Conservation (phyloP, 2,113 vertebrate genomes). For the Protobothrops mucrosquamatus region DNA sequence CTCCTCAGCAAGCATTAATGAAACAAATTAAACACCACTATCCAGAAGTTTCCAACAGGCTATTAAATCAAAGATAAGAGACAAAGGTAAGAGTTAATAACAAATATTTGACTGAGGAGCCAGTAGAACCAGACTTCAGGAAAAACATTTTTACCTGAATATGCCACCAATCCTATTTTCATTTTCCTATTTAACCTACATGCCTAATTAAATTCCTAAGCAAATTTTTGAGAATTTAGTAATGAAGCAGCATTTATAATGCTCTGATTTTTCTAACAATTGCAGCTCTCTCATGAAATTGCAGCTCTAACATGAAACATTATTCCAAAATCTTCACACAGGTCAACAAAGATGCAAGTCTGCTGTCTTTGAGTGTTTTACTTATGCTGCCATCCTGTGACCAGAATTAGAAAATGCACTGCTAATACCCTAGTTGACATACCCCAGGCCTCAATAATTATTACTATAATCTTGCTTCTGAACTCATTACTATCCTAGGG, state of each 20-base stretch:
- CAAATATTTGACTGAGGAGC: neutral
- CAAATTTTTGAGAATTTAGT: neutral
- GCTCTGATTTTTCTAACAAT: neutral
- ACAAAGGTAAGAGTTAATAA: neutral
- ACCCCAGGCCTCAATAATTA: slow-evolving; percentile 25
- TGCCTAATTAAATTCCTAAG: neutral
- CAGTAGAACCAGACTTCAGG: neutral
- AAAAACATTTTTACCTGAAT: neutral
- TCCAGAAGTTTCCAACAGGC: neutral
- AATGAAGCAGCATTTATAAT: neutral
- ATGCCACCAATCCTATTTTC: neutral
- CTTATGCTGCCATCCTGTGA: slow-evolving; percentile 81
- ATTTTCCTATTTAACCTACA: neutral
- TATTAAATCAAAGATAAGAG: neutral
- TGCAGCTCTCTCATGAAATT: neutral
- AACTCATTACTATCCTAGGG: neutral
- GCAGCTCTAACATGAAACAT: slow-evolving; percentile 8
- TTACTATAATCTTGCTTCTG: neutral
- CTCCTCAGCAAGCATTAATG: neutral
- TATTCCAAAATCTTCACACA: slow-evolving; percentile 1
- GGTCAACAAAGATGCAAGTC: neutral
- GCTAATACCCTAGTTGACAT: slow-evolving; percentile 30
- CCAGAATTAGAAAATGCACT: slow-evolving; percentile 66
- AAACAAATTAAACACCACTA: neutral
- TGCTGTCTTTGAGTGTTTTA: slow-evolving; percentile 58